Evolutionary conservation across 2,113 vertebrate genomes (phyloP).

Genomic region (Rhabdornis inornatus): DNA sequence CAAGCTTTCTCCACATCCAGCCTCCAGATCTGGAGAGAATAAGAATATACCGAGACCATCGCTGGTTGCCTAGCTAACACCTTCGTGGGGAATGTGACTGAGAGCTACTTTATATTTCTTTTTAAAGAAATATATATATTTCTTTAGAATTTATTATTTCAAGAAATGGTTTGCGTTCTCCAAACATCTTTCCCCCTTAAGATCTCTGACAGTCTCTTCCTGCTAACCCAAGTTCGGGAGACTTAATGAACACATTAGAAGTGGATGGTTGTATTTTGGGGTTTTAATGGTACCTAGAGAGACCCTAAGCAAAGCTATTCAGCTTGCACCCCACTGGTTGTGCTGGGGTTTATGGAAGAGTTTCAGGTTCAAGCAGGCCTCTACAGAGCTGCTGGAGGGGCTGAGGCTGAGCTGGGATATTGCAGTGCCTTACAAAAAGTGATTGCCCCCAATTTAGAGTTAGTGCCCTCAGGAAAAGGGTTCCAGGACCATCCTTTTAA

Average conservation of each 20-base stretch:
- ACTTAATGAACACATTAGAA: neutral
- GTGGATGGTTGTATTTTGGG: neutral
- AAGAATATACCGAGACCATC: neutral
- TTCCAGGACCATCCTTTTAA: neutral
- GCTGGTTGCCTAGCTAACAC: conserved; percentile 66
- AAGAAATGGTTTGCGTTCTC: neutral
- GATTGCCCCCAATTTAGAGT: neutral
- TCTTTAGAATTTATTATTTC: neutral
- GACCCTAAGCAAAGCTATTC: neutral
- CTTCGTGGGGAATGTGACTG: conserved; percentile 1
- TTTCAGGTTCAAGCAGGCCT: neutral
- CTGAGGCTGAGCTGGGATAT: neutral
- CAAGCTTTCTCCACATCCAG: conserved; percentile 52
- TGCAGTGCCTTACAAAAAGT: neutral
- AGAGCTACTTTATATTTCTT: too few relatives aligned
- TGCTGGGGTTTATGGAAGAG: neutral
- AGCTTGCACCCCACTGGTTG: neutral
- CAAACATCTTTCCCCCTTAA: neutral
- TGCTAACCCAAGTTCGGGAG: neutral
- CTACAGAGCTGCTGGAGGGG: neutral
- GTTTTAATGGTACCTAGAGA: neutral
- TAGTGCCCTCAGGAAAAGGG: neutral
- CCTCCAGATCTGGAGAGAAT: conserved; percentile 48
- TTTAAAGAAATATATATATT: neutral
- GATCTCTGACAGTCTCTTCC: neutral